phyloP scores from a whole-genome alignment of 1,140 invertebrate genomes.

The Trichonephila clavipes region DNA sequence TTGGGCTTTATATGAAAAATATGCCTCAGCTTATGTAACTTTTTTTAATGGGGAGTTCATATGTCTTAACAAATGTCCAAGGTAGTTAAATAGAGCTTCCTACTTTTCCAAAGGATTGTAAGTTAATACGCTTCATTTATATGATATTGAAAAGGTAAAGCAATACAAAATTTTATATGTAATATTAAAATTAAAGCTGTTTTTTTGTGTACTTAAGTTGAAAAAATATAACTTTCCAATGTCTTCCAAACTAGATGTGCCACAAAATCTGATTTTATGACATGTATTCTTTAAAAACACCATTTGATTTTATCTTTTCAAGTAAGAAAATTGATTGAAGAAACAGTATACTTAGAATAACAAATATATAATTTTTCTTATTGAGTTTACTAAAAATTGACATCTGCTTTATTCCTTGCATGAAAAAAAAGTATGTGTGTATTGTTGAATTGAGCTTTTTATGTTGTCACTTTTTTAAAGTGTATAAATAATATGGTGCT shows the following conservation, averaged over 20 bases:
- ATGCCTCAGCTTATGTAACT: too few species aligned
- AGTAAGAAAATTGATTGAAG: background rate
- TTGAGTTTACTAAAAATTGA: background rate
- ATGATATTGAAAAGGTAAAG: background rate
- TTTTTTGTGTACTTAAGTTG: background rate
- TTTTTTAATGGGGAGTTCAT: too few species aligned
- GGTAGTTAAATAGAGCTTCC: too few species aligned
- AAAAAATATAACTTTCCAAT: slow-evolving; percentile 8
- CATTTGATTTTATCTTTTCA: background rate
- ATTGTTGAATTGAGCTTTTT: slow-evolving; percentile 21
- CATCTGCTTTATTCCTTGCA: background rate
- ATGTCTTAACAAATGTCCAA: too few species aligned
- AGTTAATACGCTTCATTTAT: too few species aligned
- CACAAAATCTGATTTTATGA: background rate
- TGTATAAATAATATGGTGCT: slow-evolving; percentile 55
- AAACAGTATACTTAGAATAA: background rate
- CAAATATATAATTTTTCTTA: background rate
- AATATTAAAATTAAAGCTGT: background rate
- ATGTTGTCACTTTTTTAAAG: slow-evolving; percentile 11
- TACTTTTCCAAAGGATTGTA: too few species aligned
- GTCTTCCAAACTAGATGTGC: slow-evolving; percentile 37
- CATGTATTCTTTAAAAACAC: background rate
- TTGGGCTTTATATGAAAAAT: too few species aligned
- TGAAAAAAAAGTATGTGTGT: background rate
- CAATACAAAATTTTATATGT: background rate